Base-by-base conservation (phyloP, 2,113 vertebrate species). In the Anarrhichthys ocellatus region DNA sequence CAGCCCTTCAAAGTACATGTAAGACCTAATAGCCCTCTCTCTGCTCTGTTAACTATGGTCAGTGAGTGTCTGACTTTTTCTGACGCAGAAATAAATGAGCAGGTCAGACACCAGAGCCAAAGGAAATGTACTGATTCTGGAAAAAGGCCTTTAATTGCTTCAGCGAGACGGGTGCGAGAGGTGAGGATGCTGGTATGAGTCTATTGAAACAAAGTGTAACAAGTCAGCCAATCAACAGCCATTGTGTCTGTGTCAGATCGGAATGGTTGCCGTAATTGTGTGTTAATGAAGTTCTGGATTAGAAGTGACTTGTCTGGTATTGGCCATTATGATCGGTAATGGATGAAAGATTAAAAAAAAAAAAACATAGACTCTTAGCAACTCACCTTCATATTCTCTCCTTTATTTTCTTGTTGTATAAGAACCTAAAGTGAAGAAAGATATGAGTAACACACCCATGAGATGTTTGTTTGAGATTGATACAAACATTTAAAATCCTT, bases 221-320 rank as follows among this genome's bases (percentile, higher is more conserved):
- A 61, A 62, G 48, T 76, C 63, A 58, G 79, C 34, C 59, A 50
- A 52, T 83, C 64, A 48, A 54, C 73, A 59, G 73, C 18, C 24
- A 77, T 44, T 80, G 70, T 36, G 52, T 42, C 32, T 61, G 24
- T 46, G 44, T 78, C 69, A 61, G 74, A 78, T 32, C 56, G 66
- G 24, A 61, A 52, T 29, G 34, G 56, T 27, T 50, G 50, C 22
- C 1, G 1, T 79, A 76, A 82, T 70, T 75, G 50, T 63, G 3
- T 75, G 18, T n/a, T 82, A 50, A 62, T 72, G 61, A 75, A 78
- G 34, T 67, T 88, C 18, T 68, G 46, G 62, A 85, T 72, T 82
- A 50, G 36, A 77, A 46, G 40, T 36, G 62, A 68, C 72, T 56
- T 32, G 24, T 46, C 54, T 61, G 66, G 13, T 44, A 62, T 80